phyloP scores from a whole-genome alignment of 2,113 vertebrate species.

The Pseudorectes ferrugineus region DNA sequence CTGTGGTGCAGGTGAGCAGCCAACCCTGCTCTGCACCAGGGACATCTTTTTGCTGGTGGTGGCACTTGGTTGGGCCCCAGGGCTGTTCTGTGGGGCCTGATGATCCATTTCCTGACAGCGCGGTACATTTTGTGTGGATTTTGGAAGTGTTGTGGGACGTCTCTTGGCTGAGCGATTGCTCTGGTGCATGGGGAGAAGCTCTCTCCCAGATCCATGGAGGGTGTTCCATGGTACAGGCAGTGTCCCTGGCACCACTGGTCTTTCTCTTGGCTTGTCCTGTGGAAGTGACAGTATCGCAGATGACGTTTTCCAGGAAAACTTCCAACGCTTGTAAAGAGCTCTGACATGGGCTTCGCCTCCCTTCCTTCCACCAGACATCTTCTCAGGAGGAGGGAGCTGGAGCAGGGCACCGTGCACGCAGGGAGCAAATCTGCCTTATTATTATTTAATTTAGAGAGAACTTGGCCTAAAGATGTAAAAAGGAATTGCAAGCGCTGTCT shows the following conservation, averaged over 20 bases:
- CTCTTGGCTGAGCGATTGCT: neutral
- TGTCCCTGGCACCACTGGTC: conserved; percentile 6
- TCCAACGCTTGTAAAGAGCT: conserved; percentile 33
- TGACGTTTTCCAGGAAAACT: conserved; percentile 18
- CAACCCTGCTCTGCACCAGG: neutral
- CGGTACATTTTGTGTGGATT: neutral
- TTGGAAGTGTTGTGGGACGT: neutral
- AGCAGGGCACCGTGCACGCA: neutral
- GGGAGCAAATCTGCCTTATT: neutral
- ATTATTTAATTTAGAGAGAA: neutral
- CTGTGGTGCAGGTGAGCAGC: neutral
- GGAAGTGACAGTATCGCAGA: conserved; percentile 28
- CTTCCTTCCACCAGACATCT: neutral
- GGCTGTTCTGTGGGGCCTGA: neutral
- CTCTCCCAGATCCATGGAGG: neutral
- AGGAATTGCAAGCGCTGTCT: neutral
- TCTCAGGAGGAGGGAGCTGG: neutral
- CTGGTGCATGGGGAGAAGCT: neutral
- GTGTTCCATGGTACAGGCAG: neutral
- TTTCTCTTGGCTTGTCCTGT: conserved; percentile 37
- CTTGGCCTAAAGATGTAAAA: conserved; percentile 11
- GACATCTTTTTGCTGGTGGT: neutral
- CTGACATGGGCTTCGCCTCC: neutral
- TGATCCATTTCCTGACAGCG: neutral
- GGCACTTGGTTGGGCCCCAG: neutral